Percentiles rank a stretch among this genome's conserved stretches.
Evolutionary conservation across 92 coral and sea anemone genomes (phyloP).

Genomic region (Actinernus sp.): DNA sequence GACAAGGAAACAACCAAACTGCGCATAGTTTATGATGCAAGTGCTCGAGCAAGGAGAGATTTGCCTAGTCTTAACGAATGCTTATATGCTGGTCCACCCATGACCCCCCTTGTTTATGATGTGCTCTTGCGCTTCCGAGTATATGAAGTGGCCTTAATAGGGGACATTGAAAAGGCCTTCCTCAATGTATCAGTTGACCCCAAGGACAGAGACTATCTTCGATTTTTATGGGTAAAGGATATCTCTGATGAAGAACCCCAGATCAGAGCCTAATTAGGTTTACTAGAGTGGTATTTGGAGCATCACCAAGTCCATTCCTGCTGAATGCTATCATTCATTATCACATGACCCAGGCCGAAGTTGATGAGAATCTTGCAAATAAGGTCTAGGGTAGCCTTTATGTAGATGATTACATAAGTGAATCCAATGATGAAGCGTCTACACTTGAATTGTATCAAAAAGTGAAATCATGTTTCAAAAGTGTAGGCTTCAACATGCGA

Average conservation of each 20-base stretch:
- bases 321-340: conserved; percentile 15
- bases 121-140: conserved; percentile 10
- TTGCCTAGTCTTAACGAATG: conserved; percentile 1
- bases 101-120: conserved; percentile 16
- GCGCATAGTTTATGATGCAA: conserved; percentile 9
- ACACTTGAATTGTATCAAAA: conserved; percentile 17
- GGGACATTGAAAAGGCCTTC: conserved; percentile 50
- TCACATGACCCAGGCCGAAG: conserved; percentile 21
- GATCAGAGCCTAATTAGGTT: conserved; percentile 21
- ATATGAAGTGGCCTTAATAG: conserved; percentile 6
- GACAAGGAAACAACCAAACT: conserved; percentile 4
- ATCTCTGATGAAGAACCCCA: background rate
- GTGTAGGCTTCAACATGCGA: conserved; percentile 44
- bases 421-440: conserved; percentile 14
- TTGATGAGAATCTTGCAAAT: conserved; percentile 17
- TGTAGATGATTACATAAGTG: conserved; percentile 44
- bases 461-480: conserved; percentile 10
- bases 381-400: conserved; percentile 22
- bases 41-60: background rate
- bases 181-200: conserved; percentile 4
- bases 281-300: conserved; percentile 45
- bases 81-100: conserved; percentile 9
- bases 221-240: conserved; percentile 43
- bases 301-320: conserved; percentile 32
- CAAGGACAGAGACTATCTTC: conserved; percentile 21